Percentiles rank a stretch among this genome's conserved stretches.
These are phyloP conservation scores for Hippocampus comes DNA, from an alignment of 2,113 vertebrate genomes.

Conservation along the genomic window DNA sequence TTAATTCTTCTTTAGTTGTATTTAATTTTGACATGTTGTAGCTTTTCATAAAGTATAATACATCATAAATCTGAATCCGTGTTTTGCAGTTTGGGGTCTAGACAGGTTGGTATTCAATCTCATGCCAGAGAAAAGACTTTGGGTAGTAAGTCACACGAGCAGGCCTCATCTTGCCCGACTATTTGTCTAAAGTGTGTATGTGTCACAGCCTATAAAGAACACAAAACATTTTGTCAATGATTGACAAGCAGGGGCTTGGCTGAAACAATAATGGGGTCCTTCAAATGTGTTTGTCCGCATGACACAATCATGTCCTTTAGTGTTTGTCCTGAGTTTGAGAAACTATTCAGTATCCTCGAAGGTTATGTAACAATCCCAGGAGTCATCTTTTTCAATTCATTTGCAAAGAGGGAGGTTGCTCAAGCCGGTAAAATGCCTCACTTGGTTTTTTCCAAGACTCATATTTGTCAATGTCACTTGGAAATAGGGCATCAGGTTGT, in stretches of 20 bases:
- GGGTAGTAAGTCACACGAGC: neutral
- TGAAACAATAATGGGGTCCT: neutral
- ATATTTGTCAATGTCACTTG: slow-evolving; percentile 42
- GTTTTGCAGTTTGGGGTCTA: neutral
- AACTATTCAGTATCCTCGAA: neutral
- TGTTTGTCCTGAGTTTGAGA: neutral
- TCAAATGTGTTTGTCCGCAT: slow-evolving; percentile 16
- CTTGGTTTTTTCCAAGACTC: slow-evolving; percentile 55
- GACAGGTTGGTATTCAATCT: neutral
- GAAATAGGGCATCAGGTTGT: slow-evolving; percentile 23
- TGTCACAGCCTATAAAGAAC: slow-evolving; percentile 7
- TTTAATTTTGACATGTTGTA: too few relatives aligned
- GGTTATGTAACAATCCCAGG: slow-evolving; percentile 39
- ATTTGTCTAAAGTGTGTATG: neutral
- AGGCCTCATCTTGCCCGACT: slow-evolving; percentile 13
- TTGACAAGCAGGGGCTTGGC: neutral
- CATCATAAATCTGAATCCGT: neutral
- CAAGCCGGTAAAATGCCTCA: slow-evolving; percentile 37
- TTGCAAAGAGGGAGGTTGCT: slow-evolving; percentile 46
- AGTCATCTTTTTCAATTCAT: slow-evolving; percentile 45
- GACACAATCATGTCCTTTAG: neutral
- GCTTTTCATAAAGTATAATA: too few relatives aligned
- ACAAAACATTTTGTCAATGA: slow-evolving; percentile 7
- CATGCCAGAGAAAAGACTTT: neutral
- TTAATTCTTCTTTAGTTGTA: too few relatives aligned